A percentile compares a stretch with the other conserved stretches of the same genome.
Evolutionary conservation across 2,113 vertebrate species (phyloP).

Genomic region (Dicrurus megarhynchus): DNA sequence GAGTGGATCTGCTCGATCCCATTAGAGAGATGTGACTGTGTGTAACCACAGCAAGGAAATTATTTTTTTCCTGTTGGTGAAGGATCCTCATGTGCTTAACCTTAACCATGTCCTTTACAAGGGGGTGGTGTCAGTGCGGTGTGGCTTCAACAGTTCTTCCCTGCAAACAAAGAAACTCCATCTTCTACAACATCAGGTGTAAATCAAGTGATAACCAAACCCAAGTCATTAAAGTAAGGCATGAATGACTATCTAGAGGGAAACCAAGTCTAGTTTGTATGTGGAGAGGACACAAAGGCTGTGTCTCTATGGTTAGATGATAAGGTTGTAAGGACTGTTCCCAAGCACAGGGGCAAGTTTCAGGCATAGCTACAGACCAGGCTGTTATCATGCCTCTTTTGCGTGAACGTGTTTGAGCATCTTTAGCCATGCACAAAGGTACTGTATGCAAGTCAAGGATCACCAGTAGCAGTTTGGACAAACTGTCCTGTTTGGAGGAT

Average conservation of each 20-base stretch:
- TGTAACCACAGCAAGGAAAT: background rate
- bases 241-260: background rate
- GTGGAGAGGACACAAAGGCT: background rate
- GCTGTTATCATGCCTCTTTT: background rate
- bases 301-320: background rate
- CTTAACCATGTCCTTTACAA: background rate
- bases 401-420: background rate
- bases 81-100: background rate
- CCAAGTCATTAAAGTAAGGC: background rate
- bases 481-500: background rate
- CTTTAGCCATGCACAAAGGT: background rate
- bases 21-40: accelerated
- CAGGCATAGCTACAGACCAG: background rate
- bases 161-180: background rate
- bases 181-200: background rate
- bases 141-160: background rate
- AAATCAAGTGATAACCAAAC: background rate
- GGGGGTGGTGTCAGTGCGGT: background rate
- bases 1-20: background rate
- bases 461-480: background rate
- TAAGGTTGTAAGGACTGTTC: background rate
- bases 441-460: background rate
- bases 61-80: background rate
- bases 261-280: background rate
- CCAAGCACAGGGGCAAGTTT: background rate